Evolutionary conservation across 2,797 vertebrate genomes (phyloP).

Genomic region (Platalea minor): DNA sequence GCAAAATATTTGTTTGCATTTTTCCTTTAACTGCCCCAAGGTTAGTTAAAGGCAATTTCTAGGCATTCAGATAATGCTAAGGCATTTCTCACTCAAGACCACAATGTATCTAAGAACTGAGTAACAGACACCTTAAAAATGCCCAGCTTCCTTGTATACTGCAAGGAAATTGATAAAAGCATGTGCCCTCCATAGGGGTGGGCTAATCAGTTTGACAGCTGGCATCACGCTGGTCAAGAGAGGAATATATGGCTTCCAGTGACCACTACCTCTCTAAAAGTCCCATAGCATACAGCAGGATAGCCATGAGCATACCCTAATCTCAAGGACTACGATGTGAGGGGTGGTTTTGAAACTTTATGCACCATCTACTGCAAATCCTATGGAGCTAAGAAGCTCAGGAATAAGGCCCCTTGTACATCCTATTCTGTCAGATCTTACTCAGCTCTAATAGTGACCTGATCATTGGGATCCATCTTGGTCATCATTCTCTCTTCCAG

Average conservation of each 20-base stretch:
- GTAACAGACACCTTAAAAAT: background rate
- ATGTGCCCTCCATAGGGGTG: background rate
- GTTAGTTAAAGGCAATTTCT: background rate
- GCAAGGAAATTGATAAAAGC: background rate
- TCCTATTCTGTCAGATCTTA: background rate
- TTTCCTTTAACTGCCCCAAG: background rate
- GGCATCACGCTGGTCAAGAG: background rate
- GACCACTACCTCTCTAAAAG: background rate
- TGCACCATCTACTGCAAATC: background rate
- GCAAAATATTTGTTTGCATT: background rate
- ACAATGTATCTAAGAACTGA: background rate
- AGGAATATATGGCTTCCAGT: background rate
- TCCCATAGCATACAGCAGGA: background rate
- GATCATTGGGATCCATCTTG: slow-evolving; percentile 98
- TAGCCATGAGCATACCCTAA: background rate
- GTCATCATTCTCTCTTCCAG: slow-evolving; percentile 99
- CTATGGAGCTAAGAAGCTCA: background rate
- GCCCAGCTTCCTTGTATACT: background rate
- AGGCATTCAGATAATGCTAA: background rate
- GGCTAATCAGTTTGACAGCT: background rate
- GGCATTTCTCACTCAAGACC: background rate
- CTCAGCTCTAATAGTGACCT: slow-evolving; percentile 71
- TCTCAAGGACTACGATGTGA: background rate
- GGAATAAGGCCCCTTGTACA: background rate
- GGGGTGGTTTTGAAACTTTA: background rate